Evolutionary conservation across 2,113 vertebrate species (phyloP).

Genomic region (Burhinus bistriatus): DNA sequence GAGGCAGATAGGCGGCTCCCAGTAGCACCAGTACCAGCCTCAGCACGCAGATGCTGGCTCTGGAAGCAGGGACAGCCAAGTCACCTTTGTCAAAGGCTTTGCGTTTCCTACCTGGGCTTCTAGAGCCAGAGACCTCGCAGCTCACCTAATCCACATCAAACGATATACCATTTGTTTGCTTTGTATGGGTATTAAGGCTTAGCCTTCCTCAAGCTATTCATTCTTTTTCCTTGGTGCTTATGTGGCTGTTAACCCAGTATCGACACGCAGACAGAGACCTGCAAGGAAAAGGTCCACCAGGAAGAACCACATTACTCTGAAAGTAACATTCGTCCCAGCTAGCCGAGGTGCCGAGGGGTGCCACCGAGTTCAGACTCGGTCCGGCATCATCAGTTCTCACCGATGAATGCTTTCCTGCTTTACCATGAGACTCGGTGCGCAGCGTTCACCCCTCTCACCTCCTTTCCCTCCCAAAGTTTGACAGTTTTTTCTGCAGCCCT

Average conservation of each 20-base stretch:
- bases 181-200: neutral
- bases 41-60: neutral
- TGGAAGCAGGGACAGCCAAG: neutral
- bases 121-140: neutral
- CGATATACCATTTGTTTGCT: neutral
- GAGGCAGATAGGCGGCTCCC: neutral
- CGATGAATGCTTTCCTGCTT: neutral
- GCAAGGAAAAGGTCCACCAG: neutral
- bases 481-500: neutral
- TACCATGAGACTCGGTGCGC: fast-evolving
- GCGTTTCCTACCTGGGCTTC: neutral
- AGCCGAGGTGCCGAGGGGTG: neutral
- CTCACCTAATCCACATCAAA: neutral
- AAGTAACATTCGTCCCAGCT: neutral
- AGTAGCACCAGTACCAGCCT: neutral
- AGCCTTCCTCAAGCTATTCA: neutral
- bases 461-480: neutral
- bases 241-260: neutral
- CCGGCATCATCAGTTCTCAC: neutral
- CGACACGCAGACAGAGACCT: neutral
- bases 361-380: fast-evolving
- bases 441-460: neutral
- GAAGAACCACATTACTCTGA: neutral
- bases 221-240: neutral
- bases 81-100: neutral